Evolutionary conservation across 92 coral and sea anemone species (phyloP), one percentile per base, ranked within the genome.

Genomic region (Heliopora coerulea): DNA sequence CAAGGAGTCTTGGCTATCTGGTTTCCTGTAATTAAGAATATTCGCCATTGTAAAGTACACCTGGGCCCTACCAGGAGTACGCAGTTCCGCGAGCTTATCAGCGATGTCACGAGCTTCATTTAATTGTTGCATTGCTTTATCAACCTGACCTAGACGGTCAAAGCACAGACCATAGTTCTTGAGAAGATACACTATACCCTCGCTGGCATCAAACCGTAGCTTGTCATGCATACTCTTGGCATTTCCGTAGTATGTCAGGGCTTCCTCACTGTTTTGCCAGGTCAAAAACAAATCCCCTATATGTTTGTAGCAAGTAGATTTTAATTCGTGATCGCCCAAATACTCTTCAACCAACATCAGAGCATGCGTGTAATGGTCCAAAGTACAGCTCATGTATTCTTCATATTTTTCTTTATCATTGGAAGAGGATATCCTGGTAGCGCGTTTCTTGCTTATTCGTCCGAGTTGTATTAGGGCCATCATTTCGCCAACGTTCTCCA

Each of bases 281-380:
- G 1, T 20, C n/a, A 64, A 10, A 19, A 33, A 41, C 25, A 64
- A 64, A 25, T 64, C 72, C 7, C 72, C 72, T 7, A 64, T 19
- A 39, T 33, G 4, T 35, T 64, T 40, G 1, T 35, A 44, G 27
- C 25, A 20, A 40, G 10, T 35, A 24, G 44, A 64, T 0, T 49
- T 35, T n/a, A 39, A 33, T 64, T 40, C 72, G 72, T 64, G 72
- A 12, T 61, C 67, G 24, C 67, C 67, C 44, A 61, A 26, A 20
- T 3, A 29, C 67, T 61, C 44, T 28, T 61, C 29, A 15, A 41
- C 67, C 29, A 24, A 28, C 24, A 1, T 3, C 44, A 61, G 40
- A 28, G 67, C 67, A 25, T 29, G 14, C 11, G 26, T 7, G 62
- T 15, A 56, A 23, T 21, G 62, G 29, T 9, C 28, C 23, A 17